Evolutionary conservation across 2,888 invertebrate genomes (phyloP).

Genomic region (Lampropteryx suffumata): DNA sequence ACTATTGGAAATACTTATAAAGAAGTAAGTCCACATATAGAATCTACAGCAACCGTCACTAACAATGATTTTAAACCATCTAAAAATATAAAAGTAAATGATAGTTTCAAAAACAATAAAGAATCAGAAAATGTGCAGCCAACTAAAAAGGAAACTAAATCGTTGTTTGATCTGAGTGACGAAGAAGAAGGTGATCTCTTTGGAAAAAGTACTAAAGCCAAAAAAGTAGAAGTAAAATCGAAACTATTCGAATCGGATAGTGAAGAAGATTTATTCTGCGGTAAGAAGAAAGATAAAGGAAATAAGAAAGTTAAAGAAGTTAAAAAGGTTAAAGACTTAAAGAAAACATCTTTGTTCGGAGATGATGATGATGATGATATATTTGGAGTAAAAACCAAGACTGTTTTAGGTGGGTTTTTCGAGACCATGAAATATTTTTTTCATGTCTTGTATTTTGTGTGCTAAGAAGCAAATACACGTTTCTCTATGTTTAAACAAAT

Average conservation of each 20-base stretch:
- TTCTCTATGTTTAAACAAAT: neutral
- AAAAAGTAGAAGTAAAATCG: slow-evolving; percentile 35
- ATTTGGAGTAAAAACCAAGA: slow-evolving; percentile 54
- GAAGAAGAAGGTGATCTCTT: slow-evolving; percentile 63
- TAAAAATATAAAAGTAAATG: neutral
- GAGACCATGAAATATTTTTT: too few species aligned
- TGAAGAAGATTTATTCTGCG: slow-evolving; percentile 61
- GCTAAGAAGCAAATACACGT: too few species aligned
- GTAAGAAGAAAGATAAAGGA: slow-evolving; percentile 29
- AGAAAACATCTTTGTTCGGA: slow-evolving; percentile 54
- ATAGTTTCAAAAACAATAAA: neutral
- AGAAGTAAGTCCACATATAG: slow-evolving; percentile 25
- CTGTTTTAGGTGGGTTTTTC: slow-evolving; percentile 19
- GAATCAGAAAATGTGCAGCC: slow-evolving; percentile 6
- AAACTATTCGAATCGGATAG: slow-evolving; percentile 64
- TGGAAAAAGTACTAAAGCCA: slow-evolving; percentile 38
- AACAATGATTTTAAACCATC: neutral
- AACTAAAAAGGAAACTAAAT: slow-evolving; percentile 12
- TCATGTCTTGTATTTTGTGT: too few species aligned
- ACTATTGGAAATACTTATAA: slow-evolving; percentile 37
- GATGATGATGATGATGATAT: slow-evolving; percentile 67
- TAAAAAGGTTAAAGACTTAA: slow-evolving; percentile 32
- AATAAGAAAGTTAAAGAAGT: neutral
- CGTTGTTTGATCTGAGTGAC: slow-evolving; percentile 60
- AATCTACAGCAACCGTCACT: slow-evolving; percentile 2